These are phyloP conservation scores for Hypothenemus hampei DNA, from an alignment of 1,140 invertebrate genomes.

Conservation along the genomic window DNA sequence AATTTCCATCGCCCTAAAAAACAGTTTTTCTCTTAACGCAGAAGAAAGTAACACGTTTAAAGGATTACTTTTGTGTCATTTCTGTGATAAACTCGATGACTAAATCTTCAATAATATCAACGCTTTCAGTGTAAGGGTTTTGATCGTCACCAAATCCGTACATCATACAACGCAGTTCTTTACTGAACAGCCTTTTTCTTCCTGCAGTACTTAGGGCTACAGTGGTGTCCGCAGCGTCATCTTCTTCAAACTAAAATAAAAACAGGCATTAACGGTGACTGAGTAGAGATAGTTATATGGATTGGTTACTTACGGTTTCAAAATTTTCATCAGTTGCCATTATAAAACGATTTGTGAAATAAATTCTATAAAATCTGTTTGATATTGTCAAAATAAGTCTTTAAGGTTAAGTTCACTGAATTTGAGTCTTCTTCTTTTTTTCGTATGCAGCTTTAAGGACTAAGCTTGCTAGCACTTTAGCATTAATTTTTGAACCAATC, in stretches of 20 bases:
- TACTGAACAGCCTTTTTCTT: conserved; percentile 79
- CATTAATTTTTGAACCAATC: too few relatives aligned
- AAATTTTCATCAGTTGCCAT: conserved; percentile 24
- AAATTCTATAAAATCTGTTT: neutral
- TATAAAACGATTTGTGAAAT: neutral
- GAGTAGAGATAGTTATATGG: neutral
- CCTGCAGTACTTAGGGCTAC: conserved; percentile 60
- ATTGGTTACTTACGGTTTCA: too few relatives aligned
- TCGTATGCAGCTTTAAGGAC: too few relatives aligned
- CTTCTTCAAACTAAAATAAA: conserved; percentile 53
- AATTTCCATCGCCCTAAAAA: conserved; percentile 89
- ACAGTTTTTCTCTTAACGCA: conserved; percentile 6
- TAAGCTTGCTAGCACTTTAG: too few relatives aligned
- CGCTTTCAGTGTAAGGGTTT: conserved; percentile 98
- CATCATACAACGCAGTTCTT: conserved; percentile 97
- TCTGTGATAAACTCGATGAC: conserved; percentile 98
- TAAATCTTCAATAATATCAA: conserved; percentile 94
- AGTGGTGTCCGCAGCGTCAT: conserved; percentile 60
- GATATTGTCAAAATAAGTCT: too few relatives aligned
- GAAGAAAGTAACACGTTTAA: neutral
- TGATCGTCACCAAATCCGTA: conserved; percentile 99
- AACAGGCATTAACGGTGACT: neutral
- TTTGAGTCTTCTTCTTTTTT: too few relatives aligned
- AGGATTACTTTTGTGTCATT: conserved; percentile 77
- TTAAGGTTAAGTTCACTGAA: too few relatives aligned